Conservation (phyloP, 2,797 vertebrate species). For the Gobionotothen gibberifrons region DNA sequence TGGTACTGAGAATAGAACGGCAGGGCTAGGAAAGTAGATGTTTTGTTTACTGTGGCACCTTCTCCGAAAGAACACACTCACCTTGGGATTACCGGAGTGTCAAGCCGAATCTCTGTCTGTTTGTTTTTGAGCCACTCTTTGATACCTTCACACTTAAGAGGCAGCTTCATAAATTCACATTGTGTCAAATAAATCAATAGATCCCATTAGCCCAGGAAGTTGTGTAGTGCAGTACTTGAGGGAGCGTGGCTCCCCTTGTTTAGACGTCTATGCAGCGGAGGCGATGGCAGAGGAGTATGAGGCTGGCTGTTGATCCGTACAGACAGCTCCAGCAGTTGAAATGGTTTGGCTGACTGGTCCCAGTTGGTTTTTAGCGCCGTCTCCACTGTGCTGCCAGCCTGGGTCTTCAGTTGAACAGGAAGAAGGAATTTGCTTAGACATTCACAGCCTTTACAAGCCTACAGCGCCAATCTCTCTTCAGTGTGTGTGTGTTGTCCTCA, state of each 20-base stretch:
- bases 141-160: slow-evolving; percentile 76
- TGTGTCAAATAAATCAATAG: slow-evolving; percentile 84
- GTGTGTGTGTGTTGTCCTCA: slow-evolving; percentile 8
- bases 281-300: slow-evolving; percentile 54
- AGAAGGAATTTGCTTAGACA: slow-evolving; percentile 61
- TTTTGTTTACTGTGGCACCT: slow-evolving; percentile 47
- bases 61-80: slow-evolving; percentile 65
- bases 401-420: slow-evolving; percentile 48
- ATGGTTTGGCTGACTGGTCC: slow-evolving; percentile 75
- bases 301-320: slow-evolving; percentile 68
- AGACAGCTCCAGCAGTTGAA: slow-evolving; percentile 74
- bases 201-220: slow-evolving; percentile 80
- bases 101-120: slow-evolving; percentile 73
- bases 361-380: slow-evolving; percentile 62
- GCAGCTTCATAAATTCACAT: slow-evolving; percentile 81
- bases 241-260: slow-evolving; percentile 54
- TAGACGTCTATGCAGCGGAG: slow-evolving; percentile 61
- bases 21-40: slow-evolving; percentile 22
- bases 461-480: slow-evolving; percentile 41
- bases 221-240: slow-evolving; percentile 73
- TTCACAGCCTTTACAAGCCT: slow-evolving; percentile 35
- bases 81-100: slow-evolving; percentile 74
- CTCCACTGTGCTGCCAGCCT: slow-evolving; percentile 63
- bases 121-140: slow-evolving; percentile 81
- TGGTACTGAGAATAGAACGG: slow-evolving; percentile 25